Evolutionary conservation across 1,140 invertebrate genomes (phyloP).

Genomic region (Sycophaga agraensis): DNA sequence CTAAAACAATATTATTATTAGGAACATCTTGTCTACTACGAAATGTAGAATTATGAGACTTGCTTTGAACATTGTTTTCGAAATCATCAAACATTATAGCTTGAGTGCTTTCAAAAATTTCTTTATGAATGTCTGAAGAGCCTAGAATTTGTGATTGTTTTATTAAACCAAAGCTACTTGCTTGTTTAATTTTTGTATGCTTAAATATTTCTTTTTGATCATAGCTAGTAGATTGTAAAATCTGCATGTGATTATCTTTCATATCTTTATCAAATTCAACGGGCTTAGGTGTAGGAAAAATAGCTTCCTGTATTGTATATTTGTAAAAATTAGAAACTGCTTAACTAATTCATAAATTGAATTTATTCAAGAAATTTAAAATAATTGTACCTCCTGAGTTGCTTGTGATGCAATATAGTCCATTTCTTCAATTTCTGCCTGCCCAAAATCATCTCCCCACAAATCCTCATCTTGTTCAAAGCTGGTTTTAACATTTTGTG

Average conservation of each 20-base stretch:
- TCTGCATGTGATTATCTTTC: neutral
- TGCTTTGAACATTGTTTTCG: constrained; percentile 11
- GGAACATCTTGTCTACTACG: neutral
- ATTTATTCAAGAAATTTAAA: constrained; percentile 7
- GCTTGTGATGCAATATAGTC: constrained; percentile 48
- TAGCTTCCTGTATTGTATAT: neutral
- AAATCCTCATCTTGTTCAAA: constrained; percentile 15
- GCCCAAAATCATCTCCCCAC: constrained; percentile 49
- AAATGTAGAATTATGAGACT: constrained; percentile 44
- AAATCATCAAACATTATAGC: constrained; percentile 30
- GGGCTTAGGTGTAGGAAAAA: constrained; percentile 7
- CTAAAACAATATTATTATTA: constrained; percentile 25
- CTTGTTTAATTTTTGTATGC: neutral
- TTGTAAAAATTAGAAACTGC: neutral
- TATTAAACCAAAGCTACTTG: neutral
- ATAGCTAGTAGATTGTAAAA: constrained; percentile 17
- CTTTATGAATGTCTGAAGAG: constrained; percentile 22
- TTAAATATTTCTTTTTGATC: neutral
- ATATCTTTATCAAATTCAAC: too few species aligned
- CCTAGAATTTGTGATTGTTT: constrained; percentile 28
- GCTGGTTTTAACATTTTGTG: neutral
- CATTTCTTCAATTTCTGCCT: constrained; percentile 46
- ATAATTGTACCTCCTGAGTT: constrained; percentile 33
- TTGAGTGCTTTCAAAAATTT: constrained; percentile 24
- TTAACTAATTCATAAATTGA: neutral